phyloP scores from a whole-genome alignment of 2,888 invertebrate genomes.

The Drosophila pullipes region DNA sequence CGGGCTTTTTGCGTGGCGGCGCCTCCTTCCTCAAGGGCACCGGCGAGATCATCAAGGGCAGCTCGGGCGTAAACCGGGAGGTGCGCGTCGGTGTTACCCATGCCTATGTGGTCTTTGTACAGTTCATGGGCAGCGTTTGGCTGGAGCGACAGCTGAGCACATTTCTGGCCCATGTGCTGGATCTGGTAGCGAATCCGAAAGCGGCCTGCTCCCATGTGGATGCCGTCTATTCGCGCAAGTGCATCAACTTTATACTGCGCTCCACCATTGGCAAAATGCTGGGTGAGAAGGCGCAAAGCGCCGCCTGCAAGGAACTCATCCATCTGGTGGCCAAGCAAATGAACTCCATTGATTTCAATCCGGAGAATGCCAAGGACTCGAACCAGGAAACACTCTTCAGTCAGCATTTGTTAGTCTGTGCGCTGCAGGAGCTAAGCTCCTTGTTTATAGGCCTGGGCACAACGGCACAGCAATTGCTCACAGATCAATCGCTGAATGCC shows the following conservation, averaged over 20 bases:
- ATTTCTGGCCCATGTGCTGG: slow-evolving; percentile 95
- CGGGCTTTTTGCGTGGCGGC: slow-evolving; percentile 97
- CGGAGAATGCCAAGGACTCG: slow-evolving; percentile 95
- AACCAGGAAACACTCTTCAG: slow-evolving; percentile 96
- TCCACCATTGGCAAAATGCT: slow-evolving; percentile 97
- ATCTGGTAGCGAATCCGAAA: slow-evolving; percentile 97
- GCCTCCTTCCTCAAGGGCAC: slow-evolving; percentile 97
- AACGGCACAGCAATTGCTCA: slow-evolving; percentile 95
- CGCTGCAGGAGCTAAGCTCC: slow-evolving; percentile 95
- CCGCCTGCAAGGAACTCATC: slow-evolving; percentile 97
- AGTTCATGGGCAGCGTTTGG: slow-evolving; percentile 97
- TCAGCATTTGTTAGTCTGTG: slow-evolving; percentile 96
- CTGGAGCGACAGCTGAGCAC: slow-evolving; percentile 95
- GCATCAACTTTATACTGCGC: slow-evolving; percentile 97
- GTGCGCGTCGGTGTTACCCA: slow-evolving; percentile 98
- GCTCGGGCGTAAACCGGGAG: slow-evolving; percentile 96
- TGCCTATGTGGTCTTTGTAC: slow-evolving; percentile 97
- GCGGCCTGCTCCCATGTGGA: slow-evolving; percentile 98
- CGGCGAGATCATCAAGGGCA: slow-evolving; percentile 97
- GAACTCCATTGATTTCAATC: slow-evolving; percentile 97
- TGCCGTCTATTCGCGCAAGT: slow-evolving; percentile 98
- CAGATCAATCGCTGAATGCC: slow-evolving; percentile 93
- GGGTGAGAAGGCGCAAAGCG: slow-evolving; percentile 98
- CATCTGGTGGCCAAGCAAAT: slow-evolving; percentile 96
- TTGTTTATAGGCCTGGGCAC: slow-evolving; percentile 97